A percentile compares a stretch with the other conserved stretches of the same genome.
phyloP scores from a whole-genome alignment of 2,797 vertebrate genomes.

The Rallus crepitans region DNA sequence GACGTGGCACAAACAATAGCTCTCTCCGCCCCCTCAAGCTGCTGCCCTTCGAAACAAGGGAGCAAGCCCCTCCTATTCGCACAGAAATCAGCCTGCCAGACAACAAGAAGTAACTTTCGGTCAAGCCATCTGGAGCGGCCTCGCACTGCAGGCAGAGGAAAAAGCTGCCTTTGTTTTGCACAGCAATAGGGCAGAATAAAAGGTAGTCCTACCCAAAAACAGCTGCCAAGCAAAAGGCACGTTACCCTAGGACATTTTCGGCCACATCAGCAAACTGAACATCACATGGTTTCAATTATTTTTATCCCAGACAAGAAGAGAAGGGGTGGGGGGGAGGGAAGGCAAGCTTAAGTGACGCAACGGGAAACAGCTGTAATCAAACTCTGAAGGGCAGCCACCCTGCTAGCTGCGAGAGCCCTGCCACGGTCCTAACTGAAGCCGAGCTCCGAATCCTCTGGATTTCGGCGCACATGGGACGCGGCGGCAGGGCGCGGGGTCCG shows the following conservation, averaged over 20 bases:
- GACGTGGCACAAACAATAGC: slow-evolving; percentile 31
- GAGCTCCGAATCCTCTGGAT: neutral
- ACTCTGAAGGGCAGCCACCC: neutral
- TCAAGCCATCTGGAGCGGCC: slow-evolving; percentile 23
- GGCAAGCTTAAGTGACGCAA: slow-evolving; percentile 42
- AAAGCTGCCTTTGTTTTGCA: slow-evolving; percentile 39
- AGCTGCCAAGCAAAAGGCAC: slow-evolving; percentile 68
- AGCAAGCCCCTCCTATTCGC: slow-evolving; percentile 33
- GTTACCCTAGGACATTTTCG: slow-evolving; percentile 26
- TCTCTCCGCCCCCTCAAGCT: slow-evolving; percentile 25
- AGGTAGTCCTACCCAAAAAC: neutral
- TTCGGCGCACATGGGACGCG: neutral
- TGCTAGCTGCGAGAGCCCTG: neutral
- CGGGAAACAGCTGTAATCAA: slow-evolving; percentile 74
- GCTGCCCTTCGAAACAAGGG: slow-evolving; percentile 30
- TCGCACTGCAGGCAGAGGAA: neutral
- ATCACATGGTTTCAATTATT: slow-evolving; percentile 79
- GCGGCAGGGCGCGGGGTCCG: neutral
- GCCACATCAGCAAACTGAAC: slow-evolving; percentile 75
- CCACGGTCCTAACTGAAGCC: neutral
- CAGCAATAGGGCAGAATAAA: slow-evolving; percentile 24
- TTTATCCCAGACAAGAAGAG: slow-evolving; percentile 53
- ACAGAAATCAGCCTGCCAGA: slow-evolving; percentile 30
- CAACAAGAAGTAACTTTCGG: slow-evolving; percentile 46
- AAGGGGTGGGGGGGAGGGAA: neutral